Base-by-base conservation (phyloP, 2,113 vertebrate genomes). In the Microcebus griseorufus region DNA sequence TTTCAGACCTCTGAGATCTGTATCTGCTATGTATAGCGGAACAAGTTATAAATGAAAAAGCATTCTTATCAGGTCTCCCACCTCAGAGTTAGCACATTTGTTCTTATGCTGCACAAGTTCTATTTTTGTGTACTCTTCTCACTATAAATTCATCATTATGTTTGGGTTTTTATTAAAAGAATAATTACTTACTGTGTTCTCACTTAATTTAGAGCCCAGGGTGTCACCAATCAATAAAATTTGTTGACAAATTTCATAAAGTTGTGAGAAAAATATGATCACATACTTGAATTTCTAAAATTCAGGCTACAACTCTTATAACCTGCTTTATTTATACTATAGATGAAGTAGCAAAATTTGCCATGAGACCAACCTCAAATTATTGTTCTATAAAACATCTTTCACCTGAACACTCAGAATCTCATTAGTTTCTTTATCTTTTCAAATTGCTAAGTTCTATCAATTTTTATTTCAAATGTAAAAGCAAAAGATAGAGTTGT, bases 321-420 rank as follows among this genome's bases (percentile, higher is more conserved):
- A 60, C 10, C 16, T 80, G 82, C 0, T 65, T 96, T 95, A 91
- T 97, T 97, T 83, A 67, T 96, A 95, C 55, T 83, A 97, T 45
- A 92, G 62, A 95, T 48, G 51, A 98, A 16, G 48, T 62, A 94
- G 69, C 32, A 91, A 87, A 95, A 97, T 93, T 97, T 81, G 88
- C 94, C 37, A 37, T 73, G 84, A 98, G 88, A 80, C 58, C 96
- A 70, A 60, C 87, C 92, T 96, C 82, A 94, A 95, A 92, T 55
- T 89, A 55, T 67, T 97, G 94, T 81, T 37, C 84, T 93, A 62
- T 83, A 96, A 93, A 93, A 91, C 14, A 29, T 45, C 92, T 95
- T 97, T 94, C 25, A 80, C 81, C n/a, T 0, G 3, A 96, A 73
- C 18, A 45, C 67, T 97, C 84, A 93, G 64, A 96, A 58, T 87